phyloP scores from a whole-genome alignment of 2,797 vertebrate genomes.

The Sus cebifrons region DNA sequence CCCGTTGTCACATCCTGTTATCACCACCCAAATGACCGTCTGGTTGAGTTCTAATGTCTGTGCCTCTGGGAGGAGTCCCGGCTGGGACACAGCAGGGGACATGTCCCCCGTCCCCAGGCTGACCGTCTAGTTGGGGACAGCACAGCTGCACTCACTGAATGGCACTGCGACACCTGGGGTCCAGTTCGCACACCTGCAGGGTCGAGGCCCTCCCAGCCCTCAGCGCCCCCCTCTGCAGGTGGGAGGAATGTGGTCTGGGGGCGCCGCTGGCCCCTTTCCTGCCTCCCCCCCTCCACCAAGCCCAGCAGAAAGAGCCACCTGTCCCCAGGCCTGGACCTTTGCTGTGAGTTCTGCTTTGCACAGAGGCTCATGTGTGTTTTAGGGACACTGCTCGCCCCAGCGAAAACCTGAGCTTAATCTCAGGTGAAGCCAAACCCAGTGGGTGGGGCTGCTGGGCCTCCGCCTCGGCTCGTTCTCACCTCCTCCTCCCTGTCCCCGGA shows the following conservation, averaged over 20 bases:
- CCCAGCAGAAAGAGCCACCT: neutral
- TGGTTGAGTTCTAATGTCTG: neutral
- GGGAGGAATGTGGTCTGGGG: neutral
- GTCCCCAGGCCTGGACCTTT: neutral
- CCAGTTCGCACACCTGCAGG: too few species aligned
- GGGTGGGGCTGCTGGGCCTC: neutral
- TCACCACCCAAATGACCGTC: too few species aligned
- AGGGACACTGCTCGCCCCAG: too few species aligned
- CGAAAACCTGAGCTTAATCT: neutral
- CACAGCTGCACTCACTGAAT: neutral
- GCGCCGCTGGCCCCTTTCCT: neutral
- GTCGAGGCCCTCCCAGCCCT: too few species aligned
- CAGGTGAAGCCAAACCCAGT: neutral
- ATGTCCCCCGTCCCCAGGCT: too few species aligned
- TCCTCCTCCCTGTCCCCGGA: neutral
- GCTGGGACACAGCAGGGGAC: neutral
- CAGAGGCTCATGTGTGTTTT: too few species aligned
- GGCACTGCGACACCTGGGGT: rapidly evolving
- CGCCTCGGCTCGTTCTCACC: too few species aligned
- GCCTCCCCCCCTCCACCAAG: too few species aligned
- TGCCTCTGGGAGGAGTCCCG: neutral
- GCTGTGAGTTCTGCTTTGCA: neutral
- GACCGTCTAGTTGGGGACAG: neutral
- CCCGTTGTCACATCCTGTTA: too few species aligned
- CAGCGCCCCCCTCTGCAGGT: neutral